phyloP scores from a whole-genome alignment of 2,888 invertebrate species.

The Apocheima hispidaria region DNA sequence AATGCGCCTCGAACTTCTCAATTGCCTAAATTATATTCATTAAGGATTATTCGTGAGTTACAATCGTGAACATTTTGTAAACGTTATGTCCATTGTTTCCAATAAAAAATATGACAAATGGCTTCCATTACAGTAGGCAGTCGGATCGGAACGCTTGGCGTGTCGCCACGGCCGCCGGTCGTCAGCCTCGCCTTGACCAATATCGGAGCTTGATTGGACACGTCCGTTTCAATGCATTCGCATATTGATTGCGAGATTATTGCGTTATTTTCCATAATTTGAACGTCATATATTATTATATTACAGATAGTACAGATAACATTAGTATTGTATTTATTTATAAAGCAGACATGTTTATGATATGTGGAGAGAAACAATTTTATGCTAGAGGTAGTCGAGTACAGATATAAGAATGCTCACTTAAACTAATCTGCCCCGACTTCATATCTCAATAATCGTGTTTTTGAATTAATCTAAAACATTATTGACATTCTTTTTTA shows the following conservation, averaged over 20 bases:
- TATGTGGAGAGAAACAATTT: constrained; percentile 8
- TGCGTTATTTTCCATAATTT: constrained; percentile 57
- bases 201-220: constrained; percentile 68
- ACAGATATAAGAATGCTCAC: constrained; percentile 4
- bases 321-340: constrained; percentile 9
- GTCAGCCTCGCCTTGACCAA: constrained; percentile 82
- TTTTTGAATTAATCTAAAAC: constrained; percentile 22
- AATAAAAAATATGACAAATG: constrained; percentile 75
- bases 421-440: not conserved
- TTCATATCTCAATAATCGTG: constrained; percentile 1
- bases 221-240: constrained; percentile 63
- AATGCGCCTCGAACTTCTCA: constrained; percentile 41
- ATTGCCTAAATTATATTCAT: constrained; percentile 47
- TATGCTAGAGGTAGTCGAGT: constrained; percentile 3
- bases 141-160: constrained; percentile 61
- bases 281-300: constrained; percentile 36
- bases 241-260: constrained; percentile 68
- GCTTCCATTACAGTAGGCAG: constrained; percentile 63
- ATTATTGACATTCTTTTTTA: too few species aligned
- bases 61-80: constrained; percentile 47
- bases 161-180: constrained; percentile 66
- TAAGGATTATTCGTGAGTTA: constrained; percentile 47
- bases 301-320: constrained; percentile 22
- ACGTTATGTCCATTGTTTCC: constrained; percentile 63
- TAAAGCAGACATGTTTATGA: constrained; percentile 16